Percentiles rank a stretch among this genome's conserved stretches.
Evolutionary conservation across 2,888 invertebrate species (phyloP).

Genomic region (Agapostemon virescens): DNA sequence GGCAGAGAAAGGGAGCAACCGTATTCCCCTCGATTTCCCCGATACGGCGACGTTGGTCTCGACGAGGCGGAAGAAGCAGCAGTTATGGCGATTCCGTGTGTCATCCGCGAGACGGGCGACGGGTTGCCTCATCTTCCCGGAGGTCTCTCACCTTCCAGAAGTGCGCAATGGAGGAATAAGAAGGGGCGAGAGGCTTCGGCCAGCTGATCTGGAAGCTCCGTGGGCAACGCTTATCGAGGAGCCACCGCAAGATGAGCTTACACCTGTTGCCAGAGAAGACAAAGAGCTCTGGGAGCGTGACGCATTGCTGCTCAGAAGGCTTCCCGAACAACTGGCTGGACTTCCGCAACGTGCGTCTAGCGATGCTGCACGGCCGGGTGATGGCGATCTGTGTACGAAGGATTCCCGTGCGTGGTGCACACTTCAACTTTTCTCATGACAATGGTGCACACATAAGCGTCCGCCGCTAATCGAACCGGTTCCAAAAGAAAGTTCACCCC

Average conservation of each 20-base stretch:
- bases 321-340: constrained; percentile 81
- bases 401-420: constrained; percentile 19
- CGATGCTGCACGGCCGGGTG: constrained; percentile 89
- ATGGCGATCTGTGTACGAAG: constrained; percentile 84
- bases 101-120: not conserved
- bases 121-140: not conserved
- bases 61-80: not conserved
- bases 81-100: not conserved
- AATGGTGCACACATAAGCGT: too few relatives aligned
- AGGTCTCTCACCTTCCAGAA: constrained; percentile 74
- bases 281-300: constrained; percentile 88
- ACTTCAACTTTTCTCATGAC: constrained; percentile 15
- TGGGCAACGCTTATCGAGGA: constrained; percentile 67
- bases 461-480: too few relatives aligned
- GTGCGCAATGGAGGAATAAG: constrained; percentile 87
- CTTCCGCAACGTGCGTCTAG: constrained; percentile 87
- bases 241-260: constrained; percentile 78
- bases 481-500: too few relatives aligned
- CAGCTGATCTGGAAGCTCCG: constrained; percentile 62
- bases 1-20: too few relatives aligned
- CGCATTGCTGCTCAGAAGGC: constrained; percentile 81
- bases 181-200: constrained; percentile 88
- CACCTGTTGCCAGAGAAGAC: constrained; percentile 83
- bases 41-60: too few relatives aligned
- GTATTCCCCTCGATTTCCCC: too few relatives aligned